Evolutionary conservation across 2,888 invertebrate genomes (phyloP).

Genomic region (Ophioninae sp.): DNA sequence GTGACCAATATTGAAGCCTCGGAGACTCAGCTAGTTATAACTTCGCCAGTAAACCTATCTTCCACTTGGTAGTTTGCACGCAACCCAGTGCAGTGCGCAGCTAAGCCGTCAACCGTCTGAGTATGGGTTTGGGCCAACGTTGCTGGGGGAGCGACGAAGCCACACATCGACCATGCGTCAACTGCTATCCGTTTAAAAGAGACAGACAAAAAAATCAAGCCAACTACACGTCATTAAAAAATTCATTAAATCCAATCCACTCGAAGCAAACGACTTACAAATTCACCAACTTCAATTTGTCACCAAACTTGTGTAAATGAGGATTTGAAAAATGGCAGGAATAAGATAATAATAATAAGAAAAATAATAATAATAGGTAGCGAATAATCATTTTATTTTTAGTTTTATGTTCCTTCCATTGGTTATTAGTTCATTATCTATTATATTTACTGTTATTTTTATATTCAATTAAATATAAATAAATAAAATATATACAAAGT

Average conservation of each 20-base stretch:
- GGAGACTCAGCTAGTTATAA: not conserved
- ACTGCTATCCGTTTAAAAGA: not conserved
- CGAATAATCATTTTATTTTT: too few species aligned
- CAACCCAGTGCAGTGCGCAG: not conserved
- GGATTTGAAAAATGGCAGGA: too few species aligned
- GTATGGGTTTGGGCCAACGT: not conserved
- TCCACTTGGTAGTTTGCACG: not conserved
- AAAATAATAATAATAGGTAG: too few species aligned
- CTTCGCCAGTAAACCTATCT: not conserved
- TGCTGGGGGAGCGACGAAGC: not conserved
- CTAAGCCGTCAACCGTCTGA: not conserved
- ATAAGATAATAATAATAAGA: too few species aligned
- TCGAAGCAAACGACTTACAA: not conserved
- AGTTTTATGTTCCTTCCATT: too few species aligned
- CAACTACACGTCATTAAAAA: not conserved
- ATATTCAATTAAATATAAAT: too few species aligned
- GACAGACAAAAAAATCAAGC: not conserved
- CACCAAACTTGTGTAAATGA: too few species aligned
- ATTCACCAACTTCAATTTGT: too few species aligned
- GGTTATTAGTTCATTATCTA: too few species aligned
- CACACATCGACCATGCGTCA: not conserved
- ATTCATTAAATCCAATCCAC: not conserved
- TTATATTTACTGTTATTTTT: too few species aligned
- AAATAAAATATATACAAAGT: too few species aligned
- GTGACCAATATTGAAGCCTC: not conserved